Evolutionary conservation across 92 coral and sea anemone species (phyloP).

Genomic region (Umimayanthus chanpuru): DNA sequence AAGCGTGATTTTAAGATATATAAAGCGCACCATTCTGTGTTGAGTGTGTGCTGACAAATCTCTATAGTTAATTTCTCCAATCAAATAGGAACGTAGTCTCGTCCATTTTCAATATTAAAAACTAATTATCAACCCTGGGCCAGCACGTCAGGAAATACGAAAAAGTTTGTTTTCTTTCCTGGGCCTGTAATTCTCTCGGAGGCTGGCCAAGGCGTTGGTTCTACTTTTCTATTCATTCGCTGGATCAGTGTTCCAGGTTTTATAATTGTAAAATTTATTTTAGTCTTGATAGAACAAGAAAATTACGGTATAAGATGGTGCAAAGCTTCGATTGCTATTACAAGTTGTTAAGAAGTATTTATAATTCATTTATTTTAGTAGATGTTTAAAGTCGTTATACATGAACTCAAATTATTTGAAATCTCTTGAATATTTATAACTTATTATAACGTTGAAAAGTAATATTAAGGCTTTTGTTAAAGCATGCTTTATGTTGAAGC

Average conservation of each 20-base stretch:
- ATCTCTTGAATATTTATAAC: not conserved
- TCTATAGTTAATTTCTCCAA: not conserved
- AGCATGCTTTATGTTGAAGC: not conserved
- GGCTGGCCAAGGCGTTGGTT: not conserved
- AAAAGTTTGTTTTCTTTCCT: not conserved
- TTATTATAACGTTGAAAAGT: not conserved
- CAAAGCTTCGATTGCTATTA: not conserved
- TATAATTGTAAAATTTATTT: not conserved
- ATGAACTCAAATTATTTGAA: constrained; percentile 1
- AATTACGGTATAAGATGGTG: not conserved
- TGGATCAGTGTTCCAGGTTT: constrained; percentile 15
- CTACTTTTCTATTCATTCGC: not conserved
- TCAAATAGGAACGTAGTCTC: not conserved
- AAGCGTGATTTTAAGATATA: not conserved
- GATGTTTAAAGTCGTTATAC: not conserved
- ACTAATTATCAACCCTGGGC: too few species aligned
- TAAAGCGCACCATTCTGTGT: not conserved
- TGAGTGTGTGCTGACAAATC: too few species aligned
- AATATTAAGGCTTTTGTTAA: too few species aligned
- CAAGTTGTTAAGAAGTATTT: not conserved
- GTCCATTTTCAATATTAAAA: not conserved
- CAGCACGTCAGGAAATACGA: not conserved
- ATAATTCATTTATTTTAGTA: constrained; percentile 1
- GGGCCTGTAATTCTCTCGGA: not conserved
- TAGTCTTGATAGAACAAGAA: not conserved